Evolutionary conservation across 1,140 invertebrate genomes (phyloP), one percentile per base, ranked within the genome.

Genomic region (Colletes latitarsis): DNA sequence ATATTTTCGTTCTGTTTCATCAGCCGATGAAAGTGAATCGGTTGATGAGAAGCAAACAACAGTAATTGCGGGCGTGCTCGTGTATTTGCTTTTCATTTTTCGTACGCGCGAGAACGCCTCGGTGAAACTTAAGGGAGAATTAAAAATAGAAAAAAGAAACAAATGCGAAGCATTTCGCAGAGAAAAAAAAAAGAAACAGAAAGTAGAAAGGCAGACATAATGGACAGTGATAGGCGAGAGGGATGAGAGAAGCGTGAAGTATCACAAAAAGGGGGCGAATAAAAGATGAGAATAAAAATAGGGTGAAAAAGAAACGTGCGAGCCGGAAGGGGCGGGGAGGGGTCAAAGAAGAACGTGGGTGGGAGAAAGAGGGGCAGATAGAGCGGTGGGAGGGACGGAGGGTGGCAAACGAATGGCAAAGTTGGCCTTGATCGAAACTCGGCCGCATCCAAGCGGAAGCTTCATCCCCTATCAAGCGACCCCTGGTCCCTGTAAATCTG

Each of bases 401-500:
- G 68, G 74, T 71, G 66, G 70, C 60, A 57, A 79, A 73, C 77
- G 67, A 83, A 85, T 81, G 68, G 81, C 70, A 81, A 85, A 78
- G 81, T 83, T 77, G 83, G 76, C 77, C 81, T 83, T 85, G 81
- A 81, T 85, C 73, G 77, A 83, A 81, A 81, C 81, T 75, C 77
- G 64, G 72, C 82, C 72, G 77, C 81, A 85, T 83, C 77, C 58
- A 77, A 83, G 72, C 81, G 73, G 82, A 85, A 77, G 68, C 57
- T 83, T 83, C 72, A 83, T 83, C 81, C 81, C 66, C 81, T 81
- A 82, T 78, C 71, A 79, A 77, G n/a, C 83, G 62, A 85, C 68
- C 77, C 64, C 77, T 79, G 52, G 52, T 63, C 72, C 41, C 79
- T 81, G 52, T 72, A 83, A 83, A 81, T 81, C 78, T 46, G 55